These are phyloP conservation scores for Helleia helle DNA, from an alignment of 2,888 invertebrate species.

Conservation along the genomic window DNA sequence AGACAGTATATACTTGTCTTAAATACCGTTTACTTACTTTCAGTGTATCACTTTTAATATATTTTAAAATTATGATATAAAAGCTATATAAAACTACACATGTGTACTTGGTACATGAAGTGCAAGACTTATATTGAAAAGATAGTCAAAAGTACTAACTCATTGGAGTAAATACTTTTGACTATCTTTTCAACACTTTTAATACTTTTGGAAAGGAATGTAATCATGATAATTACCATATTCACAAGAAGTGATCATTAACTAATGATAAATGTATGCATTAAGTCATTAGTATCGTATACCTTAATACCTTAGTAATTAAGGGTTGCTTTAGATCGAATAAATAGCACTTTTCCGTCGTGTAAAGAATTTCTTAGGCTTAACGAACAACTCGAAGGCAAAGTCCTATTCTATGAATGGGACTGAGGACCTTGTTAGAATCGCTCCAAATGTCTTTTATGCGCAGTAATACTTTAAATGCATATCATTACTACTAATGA, in stretches of 20 bases:
- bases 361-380: constrained; percentile 43
- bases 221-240: neutral
- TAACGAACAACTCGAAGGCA: constrained; percentile 53
- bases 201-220: no score
- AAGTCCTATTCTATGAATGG: constrained; percentile 50
- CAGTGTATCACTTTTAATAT: no score
- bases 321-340: constrained; percentile 35
- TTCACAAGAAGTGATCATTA: neutral
- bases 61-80: no score
- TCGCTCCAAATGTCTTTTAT: constrained; percentile 54
- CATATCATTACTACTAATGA: constrained; percentile 13
- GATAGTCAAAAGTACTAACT: no score
- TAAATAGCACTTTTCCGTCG: constrained; percentile 41
- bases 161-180: no score
- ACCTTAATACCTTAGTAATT: constrained; percentile 25
- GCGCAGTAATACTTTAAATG: constrained; percentile 36
- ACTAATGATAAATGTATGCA: neutral
- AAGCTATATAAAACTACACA: no score
- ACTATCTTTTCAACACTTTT: no score
- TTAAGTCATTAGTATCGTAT: neutral
- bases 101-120: no score
- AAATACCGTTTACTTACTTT: no score
- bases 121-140: no score
- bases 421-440: constrained; percentile 54
- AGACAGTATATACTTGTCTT: no score